A percentile compares a stretch with the other conserved stretches of the same genome.
Evolutionary conservation across 1,140 invertebrate species (phyloP).

Genomic region (Fragariocoptes setiger): DNA sequence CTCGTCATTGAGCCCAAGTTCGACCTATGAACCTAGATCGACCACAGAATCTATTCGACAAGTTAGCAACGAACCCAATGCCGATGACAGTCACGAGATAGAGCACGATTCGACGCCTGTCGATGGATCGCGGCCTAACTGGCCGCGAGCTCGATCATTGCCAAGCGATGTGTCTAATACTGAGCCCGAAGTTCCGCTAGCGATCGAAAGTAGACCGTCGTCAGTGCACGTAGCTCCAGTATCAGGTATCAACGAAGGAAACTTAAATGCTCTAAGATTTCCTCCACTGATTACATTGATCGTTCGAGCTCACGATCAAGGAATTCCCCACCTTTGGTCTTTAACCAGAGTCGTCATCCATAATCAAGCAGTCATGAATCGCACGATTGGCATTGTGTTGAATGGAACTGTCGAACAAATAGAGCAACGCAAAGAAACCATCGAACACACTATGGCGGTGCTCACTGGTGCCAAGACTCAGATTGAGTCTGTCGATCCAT

Average conservation of each 20-base stretch:
- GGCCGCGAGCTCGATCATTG: constrained; percentile 5
- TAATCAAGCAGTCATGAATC: constrained; percentile 6
- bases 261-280: not conserved
- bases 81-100: no score
- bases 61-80: constrained; percentile 1
- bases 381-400: not conserved
- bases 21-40: not conserved
- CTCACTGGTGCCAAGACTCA: no score
- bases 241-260: not conserved
- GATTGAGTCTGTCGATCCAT: no score
- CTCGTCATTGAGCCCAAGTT: not conserved
- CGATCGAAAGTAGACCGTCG: not conserved
- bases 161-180: not conserved
- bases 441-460: no score
- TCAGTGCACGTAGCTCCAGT: not conserved
- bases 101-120: no score
- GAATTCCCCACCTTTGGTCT: constrained; percentile 10
- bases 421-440: not conserved
- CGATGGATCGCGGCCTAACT: no score
- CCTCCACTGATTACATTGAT: constrained; percentile 9
- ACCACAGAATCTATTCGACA: not conserved
- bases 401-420: not conserved
- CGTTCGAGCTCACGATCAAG: constrained; percentile 12
- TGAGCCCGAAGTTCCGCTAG: not conserved
- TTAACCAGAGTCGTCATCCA: constrained; percentile 11